phyloP scores from a whole-genome alignment of 2,888 invertebrate genomes.

The Omphaloscelis lunosa region DNA sequence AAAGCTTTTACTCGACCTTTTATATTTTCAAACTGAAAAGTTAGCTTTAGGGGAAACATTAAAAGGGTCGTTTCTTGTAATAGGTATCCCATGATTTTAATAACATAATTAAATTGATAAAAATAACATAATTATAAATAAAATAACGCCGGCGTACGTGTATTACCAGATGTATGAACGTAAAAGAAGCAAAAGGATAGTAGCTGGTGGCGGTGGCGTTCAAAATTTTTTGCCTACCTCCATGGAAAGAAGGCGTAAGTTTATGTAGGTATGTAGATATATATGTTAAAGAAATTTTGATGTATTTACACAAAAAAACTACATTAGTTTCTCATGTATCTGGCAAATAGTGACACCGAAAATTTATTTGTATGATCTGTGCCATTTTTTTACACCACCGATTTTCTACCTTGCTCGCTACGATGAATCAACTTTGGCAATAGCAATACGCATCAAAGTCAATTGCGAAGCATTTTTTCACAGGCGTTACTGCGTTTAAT shows the following conservation, averaged over 20 bases:
- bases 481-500: constrained; percentile 9
- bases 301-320: not conserved
- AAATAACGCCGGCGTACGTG: too few species aligned
- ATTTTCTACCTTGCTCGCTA: not conserved
- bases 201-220: too few species aligned
- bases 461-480: constrained; percentile 28
- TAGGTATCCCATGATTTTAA: not conserved
- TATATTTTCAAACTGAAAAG: not conserved
- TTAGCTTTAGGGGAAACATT: not conserved
- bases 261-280: too few species aligned
- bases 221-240: too few species aligned
- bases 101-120: not conserved
- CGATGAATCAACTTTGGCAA: not conserved
- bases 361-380: not conserved
- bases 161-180: too few species aligned
- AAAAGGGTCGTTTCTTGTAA: not conserved
- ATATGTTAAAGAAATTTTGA: not conserved
- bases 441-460: constrained; percentile 38
- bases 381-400: not conserved
- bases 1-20: not conserved
- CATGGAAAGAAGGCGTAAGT: too few species aligned
- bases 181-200: too few species aligned
- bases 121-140: not conserved
- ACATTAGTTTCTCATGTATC: not conserved
- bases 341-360: not conserved